Evolutionary conservation across 2,888 invertebrate species (phyloP).

Genomic region (Eulithis prunata): DNA sequence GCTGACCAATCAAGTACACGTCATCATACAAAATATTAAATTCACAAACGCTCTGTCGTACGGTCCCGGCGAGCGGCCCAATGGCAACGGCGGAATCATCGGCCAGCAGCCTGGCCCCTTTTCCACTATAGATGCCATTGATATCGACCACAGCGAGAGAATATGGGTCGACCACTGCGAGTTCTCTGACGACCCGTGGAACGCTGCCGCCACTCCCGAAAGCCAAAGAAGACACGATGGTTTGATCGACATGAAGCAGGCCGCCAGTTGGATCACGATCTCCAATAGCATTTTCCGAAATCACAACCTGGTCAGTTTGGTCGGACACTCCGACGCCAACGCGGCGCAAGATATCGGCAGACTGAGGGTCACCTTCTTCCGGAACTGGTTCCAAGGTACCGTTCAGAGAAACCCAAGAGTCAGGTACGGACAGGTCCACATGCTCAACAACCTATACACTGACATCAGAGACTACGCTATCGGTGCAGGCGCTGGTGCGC

Average conservation of each 20-base stretch:
- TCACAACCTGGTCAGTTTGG: constrained; percentile 31
- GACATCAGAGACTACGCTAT: constrained; percentile 27
- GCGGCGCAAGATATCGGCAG: constrained; percentile 22
- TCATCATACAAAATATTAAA: constrained; percentile 31
- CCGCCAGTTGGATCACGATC: constrained; percentile 28
- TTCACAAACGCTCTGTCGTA: constrained; percentile 33
- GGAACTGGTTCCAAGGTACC: constrained; percentile 36
- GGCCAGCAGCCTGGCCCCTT: constrained; percentile 23
- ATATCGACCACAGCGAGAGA: constrained; percentile 9
- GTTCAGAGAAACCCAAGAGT: constrained; percentile 35
- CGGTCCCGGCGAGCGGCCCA: constrained; percentile 30
- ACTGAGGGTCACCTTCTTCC: constrained; percentile 26
- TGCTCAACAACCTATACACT: constrained; percentile 39
- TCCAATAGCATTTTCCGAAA: constrained; percentile 39
- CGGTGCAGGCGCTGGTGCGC: constrained; percentile 27
- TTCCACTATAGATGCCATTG: constrained; percentile 28
- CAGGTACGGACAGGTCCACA: constrained; percentile 36
- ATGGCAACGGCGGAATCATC: constrained; percentile 34
- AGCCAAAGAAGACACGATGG: constrained; percentile 36
- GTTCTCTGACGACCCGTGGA: constrained; percentile 39
- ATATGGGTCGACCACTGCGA: constrained; percentile 33
- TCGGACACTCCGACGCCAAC: constrained; percentile 32
- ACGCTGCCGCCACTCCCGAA: neutral
- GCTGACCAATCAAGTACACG: neutral
- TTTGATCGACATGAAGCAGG: constrained; percentile 28